Base-by-base conservation (phyloP, 1,140 invertebrate genomes). In the Trichogramma pretiosum region DNA sequence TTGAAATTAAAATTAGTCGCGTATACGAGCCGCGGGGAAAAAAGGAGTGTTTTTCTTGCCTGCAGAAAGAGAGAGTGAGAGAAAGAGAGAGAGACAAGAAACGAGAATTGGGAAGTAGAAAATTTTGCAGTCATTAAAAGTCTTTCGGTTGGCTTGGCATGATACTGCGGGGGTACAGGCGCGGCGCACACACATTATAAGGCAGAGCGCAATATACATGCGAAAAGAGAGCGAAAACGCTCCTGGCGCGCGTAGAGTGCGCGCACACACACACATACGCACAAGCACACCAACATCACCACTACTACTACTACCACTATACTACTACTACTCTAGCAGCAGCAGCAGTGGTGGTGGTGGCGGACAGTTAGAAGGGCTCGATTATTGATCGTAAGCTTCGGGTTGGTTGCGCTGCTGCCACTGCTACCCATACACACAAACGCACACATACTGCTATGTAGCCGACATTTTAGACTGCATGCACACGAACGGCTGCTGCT, bases 381-480 rank as follows among this genome's bases (percentile, higher is more conserved):
- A 60, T 62, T 62, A 62, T 62, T 62, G 60, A 62, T 62, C 58
- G 60, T 46, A 47, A 56, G 49, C 54, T 56, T 55, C 46, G 51
- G 50, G 47, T 8, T 21, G 41, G 41, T 39, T 5, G 13, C 22
- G 37, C 37, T 39, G 13, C 22, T 16, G 11, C 39, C 16, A 13
- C 21, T 14, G 39, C 23, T 10, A 3, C 7, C 16, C 16, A 23
- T 17, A 5, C 37, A 11, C 24, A 28, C 5, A 28, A 11, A 28
- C 24, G 24, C 24, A 28, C n/a, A n/a, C n/a, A n/a, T n/a, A n/a
- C n/a, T n/a, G n/a, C n/a, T n/a, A n/a, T 44, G 48, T 49, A 49
- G 48, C 48, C 48, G 26, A 50, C 40, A 39, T 50, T 44, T 24
- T 30, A 44, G 22, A 32, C 34, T 36, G 13, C 16, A 36, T 47